Percentiles rank a stretch among this genome's conserved stretches.
Conservation (phyloP, 1,140 invertebrate species). For the Patella vulgata region DNA sequence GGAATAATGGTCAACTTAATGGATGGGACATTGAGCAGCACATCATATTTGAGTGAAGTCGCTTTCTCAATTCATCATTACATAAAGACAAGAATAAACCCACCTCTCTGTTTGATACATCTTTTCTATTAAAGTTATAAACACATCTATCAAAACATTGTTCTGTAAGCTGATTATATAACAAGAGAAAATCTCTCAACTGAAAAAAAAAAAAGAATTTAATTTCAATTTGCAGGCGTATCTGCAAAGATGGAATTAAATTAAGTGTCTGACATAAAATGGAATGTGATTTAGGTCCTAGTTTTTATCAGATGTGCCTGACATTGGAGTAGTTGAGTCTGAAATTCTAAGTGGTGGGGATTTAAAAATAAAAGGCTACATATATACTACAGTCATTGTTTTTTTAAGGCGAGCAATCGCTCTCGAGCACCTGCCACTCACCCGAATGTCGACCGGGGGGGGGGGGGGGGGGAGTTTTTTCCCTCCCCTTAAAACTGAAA, state of each 20-base stretch:
- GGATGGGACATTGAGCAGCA: neutral
- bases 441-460: too few relatives aligned
- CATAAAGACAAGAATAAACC: neutral
- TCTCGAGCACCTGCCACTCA: too few relatives aligned
- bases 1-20: neutral
- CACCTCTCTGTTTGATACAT: conserved; percentile 26
- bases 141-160: conserved; percentile 36
- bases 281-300: neutral
- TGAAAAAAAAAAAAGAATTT: conserved; percentile 21
- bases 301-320: neutral
- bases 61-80: neutral
- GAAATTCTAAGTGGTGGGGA: neutral
- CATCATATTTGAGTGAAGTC: neutral
- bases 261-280: neutral
- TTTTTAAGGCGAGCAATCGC: too few relatives aligned
- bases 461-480: too few relatives aligned
- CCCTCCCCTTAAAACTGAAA: too few relatives aligned
- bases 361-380: neutral
- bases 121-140: conserved; percentile 23
- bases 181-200: conserved; percentile 35
- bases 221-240: neutral
- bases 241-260: neutral
- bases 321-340: neutral
- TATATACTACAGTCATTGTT: neutral
- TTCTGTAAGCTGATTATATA: conserved; percentile 41